Percentiles rank a stretch among this genome's conserved stretches.
Evolutionary conservation across 1,140 invertebrate genomes (phyloP).

Genomic region (Zaprionus tsacasi): DNA sequence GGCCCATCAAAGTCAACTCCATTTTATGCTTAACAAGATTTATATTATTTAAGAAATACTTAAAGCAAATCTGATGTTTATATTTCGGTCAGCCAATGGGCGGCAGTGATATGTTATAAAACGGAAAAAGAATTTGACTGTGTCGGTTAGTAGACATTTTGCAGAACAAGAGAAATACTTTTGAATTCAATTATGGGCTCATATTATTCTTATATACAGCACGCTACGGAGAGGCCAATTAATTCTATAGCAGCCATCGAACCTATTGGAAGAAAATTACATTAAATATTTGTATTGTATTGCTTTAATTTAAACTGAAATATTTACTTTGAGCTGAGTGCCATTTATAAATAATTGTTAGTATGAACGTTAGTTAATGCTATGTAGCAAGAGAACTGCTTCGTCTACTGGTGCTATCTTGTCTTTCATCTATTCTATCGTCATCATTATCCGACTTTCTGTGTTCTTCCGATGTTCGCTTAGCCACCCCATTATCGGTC

Average conservation of each 20-base stretch:
- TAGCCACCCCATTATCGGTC: conserved; percentile 5
- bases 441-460: neutral
- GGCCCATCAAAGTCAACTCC: conserved; percentile 8
- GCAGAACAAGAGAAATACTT: no score
- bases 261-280: neutral
- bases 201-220: no score
- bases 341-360: conserved; percentile 1
- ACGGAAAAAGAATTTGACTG: no score
- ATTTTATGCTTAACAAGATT: conserved; percentile 43
- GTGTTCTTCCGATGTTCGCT: neutral
- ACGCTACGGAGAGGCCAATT: no score
- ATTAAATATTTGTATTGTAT: neutral
- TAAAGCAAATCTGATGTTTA: conserved; percentile 15
- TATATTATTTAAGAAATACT: conserved; percentile 49
- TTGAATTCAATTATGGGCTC: no score
- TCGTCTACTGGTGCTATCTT: conserved; percentile 42
- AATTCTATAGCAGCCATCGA: no score
- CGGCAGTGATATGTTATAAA: conserved; percentile 26
- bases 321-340: conserved; percentile 19
- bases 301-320: neutral
- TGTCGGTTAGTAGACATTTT: no score
- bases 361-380: conserved; percentile 18
- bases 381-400: conserved; percentile 57
- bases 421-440: conserved; percentile 17
- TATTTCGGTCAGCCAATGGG: conserved; percentile 5